Evolutionary conservation across 2,797 vertebrate genomes (phyloP), one percentile per base, ranked within the genome.

Genomic region (Hippopotamyrus pictus): DNA sequence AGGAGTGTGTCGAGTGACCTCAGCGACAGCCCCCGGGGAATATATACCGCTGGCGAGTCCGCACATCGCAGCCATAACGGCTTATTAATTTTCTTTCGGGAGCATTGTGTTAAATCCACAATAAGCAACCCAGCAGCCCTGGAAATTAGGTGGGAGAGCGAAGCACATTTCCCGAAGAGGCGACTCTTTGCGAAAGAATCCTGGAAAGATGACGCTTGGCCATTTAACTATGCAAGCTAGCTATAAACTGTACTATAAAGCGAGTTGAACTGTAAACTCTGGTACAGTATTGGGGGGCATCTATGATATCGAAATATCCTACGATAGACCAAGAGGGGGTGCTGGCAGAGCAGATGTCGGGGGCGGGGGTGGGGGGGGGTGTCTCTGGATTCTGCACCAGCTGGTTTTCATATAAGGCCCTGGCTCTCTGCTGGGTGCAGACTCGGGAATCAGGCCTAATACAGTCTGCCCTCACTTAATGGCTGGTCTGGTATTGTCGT

Each of bases 1-100:
- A 98, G 96, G 95, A 95, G 95, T 92, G 94, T 96, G 96, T 95
- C 94, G 95, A 96, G 95, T 97, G 96, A 97, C 97, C 97, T 97
- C 95, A 95, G 95, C 96, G 95, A 96, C 95, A 95, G 95, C 94
- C 95, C 95, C 93, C 69, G 79, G 53, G 91, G 92, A 91, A 93
- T 94, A 93, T 94, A 92, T 93, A 93, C 91, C 87, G 91, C 93
- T 93, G 90, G 89, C 90, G 92, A 94, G 94, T 95, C 95, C 94
- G 95, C 93, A 93, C 94, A 95, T 95, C 94, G 93, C 90, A 89
- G 93, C 93, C 93, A 93, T 93, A 95, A 94, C 87, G 91, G 90
- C 93, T 95, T 96, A 95, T 96, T 96, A 94, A 96, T 96, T 95
- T 94, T 93, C 76, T 82, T 91, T 92, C 91, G 95, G 95, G 95